Evolutionary conservation across 2,113 vertebrate genomes (phyloP), one percentile per base, ranked within the genome.

Genomic region (Hemibagrus wyckioides): DNA sequence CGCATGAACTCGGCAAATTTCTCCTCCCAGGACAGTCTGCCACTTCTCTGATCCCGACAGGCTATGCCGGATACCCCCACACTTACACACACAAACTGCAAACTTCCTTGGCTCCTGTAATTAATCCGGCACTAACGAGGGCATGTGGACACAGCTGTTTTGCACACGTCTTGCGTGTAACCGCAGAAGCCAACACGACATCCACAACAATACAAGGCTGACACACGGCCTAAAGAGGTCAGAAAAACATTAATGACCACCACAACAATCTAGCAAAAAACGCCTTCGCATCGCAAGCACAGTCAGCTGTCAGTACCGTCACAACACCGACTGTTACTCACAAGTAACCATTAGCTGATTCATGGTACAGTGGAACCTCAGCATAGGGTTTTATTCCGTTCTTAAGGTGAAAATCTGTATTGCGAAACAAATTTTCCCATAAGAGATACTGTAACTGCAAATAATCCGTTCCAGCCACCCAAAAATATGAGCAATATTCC

Each of bases 81-180:
- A 39, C 84, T 17, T 56, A 75, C 44, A 73, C 83, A 52, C 87
- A 75, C 52, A 84, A 5, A 48, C 44, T n/a, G 54, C 44, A 56
- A 21, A n/a, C 61, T 8, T 86, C 83, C 30, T 19, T 80, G 69
- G 65, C 84, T 84, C 63, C 33, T 56, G 83, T 87, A 91, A 91
- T 91, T 91, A 91, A 91, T 90, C 88, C 86, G 28, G 48, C 81
- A 36, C 88, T 92, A 90, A 91, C 89, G 76, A 91, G 90, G 88
- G 86, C 81, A 76, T 86, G 89, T 90, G 84, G 80, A 86, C 86
- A 84, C 89, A 89, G 87, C 88, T 89, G 90, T 36, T 80, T 84
- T 91, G 88, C 71, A 14, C 90, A 85, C 88, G 90, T 87, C 83
- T 21, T 84, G 48, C 48, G 19, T 15, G 30, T 25, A 33, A 50